These are phyloP conservation scores for Gouania willdenowi DNA, from an alignment of 2,797 vertebrate species.

Conservation along the genomic window DNA sequence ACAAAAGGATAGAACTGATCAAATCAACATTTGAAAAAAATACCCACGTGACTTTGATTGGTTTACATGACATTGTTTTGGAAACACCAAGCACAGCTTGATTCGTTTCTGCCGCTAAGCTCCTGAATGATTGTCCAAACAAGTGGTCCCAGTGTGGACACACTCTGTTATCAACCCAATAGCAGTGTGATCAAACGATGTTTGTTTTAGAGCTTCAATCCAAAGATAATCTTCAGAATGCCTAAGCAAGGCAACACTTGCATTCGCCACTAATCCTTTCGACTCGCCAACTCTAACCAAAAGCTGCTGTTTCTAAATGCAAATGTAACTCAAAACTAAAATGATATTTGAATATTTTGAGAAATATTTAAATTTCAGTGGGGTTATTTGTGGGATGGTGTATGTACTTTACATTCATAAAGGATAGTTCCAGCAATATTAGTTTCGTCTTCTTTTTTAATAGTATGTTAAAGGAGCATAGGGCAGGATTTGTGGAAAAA, in stretches of 20 bases:
- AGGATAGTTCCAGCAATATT: no score
- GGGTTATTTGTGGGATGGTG: no score
- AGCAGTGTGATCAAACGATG: slow-evolving; percentile 18
- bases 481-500: no score
- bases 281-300: slow-evolving; percentile 16
- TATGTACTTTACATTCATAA: no score
- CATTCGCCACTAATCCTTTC: slow-evolving; percentile 39
- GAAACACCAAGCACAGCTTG: background rate
- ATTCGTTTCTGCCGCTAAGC: slow-evolving; percentile 18
- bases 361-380: no score
- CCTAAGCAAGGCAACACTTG: slow-evolving; percentile 27
- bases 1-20: background rate
- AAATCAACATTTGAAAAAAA: no score
- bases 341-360: no score
- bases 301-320: slow-evolving; percentile 24
- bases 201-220: slow-evolving; percentile 40
- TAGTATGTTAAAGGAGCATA: no score
- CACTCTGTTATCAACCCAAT: slow-evolving; percentile 16
- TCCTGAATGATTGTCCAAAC: slow-evolving; percentile 20
- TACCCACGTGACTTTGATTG: background rate
- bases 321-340: slow-evolving; percentile 20
- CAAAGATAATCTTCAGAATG: slow-evolving; percentile 40
- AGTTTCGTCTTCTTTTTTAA: no score
- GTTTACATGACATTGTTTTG: background rate
- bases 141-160: slow-evolving; percentile 13